Percentiles rank a stretch among this genome's conserved stretches.
Conservation (phyloP, 2,888 invertebrate species). For the Priocnemis perturbator region DNA sequence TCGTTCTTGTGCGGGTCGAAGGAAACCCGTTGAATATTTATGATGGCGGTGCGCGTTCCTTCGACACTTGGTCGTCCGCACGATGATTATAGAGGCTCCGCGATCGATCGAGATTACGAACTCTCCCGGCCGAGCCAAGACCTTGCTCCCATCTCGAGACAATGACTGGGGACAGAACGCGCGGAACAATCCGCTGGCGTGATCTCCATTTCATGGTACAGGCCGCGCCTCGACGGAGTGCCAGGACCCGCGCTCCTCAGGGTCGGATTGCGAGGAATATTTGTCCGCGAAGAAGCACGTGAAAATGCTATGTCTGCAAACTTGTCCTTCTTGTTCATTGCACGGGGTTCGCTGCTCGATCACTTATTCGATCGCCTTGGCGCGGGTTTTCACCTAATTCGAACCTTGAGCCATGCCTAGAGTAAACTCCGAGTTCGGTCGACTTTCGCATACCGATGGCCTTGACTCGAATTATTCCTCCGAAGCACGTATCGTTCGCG, state of each 20-base stretch:
- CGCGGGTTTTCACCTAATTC: constrained; percentile 8
- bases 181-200: constrained; percentile 34
- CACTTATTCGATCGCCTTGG: constrained; percentile 21
- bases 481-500: too few species aligned
- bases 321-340: too few species aligned
- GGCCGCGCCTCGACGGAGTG: constrained; percentile 10
- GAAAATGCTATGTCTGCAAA: neutral
- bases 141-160: constrained; percentile 25
- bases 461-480: too few species aligned
- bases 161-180: constrained; percentile 25
- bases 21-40: constrained; percentile 43
- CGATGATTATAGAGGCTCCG: constrained; percentile 33
- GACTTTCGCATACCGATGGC: too few species aligned
- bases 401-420: constrained; percentile 22
- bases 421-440: too few species aligned
- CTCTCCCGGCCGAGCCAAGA: constrained; percentile 18
- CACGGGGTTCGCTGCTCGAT: too few species aligned
- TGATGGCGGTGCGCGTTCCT: constrained; percentile 26
- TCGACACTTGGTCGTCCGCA: constrained; percentile 32
- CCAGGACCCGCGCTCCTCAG: neutral
- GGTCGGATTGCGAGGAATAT: neutral
- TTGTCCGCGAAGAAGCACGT: too few species aligned
- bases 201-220: constrained; percentile 47
- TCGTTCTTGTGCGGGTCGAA: neutral
- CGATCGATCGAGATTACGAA: constrained; percentile 33